A percentile compares a stretch with the other conserved stretches of the same genome.
phyloP scores from a whole-genome alignment of 1,140 invertebrate genomes.

The Macrotrachela quadricornifera region DNA sequence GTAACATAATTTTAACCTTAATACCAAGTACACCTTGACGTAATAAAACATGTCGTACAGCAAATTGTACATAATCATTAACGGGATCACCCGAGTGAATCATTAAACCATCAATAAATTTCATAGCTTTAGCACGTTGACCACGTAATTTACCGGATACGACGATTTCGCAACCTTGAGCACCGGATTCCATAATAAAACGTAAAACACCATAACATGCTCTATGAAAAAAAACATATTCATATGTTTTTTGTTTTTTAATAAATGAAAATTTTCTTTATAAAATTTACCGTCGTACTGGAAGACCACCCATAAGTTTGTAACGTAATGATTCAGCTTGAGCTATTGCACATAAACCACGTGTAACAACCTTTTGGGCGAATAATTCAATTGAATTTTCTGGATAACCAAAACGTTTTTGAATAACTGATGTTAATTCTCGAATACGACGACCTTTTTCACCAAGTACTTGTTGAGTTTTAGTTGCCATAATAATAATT shows the following conservation, averaged over 20 bases:
- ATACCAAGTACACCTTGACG: conserved; percentile 71
- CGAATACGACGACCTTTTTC: conserved; percentile 66
- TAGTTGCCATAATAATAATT: conserved; percentile 95
- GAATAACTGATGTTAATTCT: conserved; percentile 88
- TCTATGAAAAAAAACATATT: conserved; percentile 30
- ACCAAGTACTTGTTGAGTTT: conserved; percentile 80
- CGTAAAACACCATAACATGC: conserved; percentile 95
- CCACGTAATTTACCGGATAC: conserved; percentile 95
- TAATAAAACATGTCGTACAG: conserved; percentile 84
- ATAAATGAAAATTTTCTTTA: background rate
- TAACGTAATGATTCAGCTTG: conserved; percentile 95
- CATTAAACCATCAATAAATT: conserved; percentile 98
- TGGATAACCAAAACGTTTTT: conserved; percentile 87
- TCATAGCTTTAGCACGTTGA: conserved; percentile 98
- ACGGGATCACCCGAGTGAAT: conserved; percentile 97
- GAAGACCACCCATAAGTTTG: conserved; percentile 84
- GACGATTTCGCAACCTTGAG: conserved; percentile 84
- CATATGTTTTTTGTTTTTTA: too few species aligned
- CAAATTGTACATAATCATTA: conserved; percentile 91
- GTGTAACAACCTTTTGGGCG: conserved; percentile 89
- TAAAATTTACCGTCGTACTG: conserved; percentile 45
- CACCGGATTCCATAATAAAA: conserved; percentile 98
- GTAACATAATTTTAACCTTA: conserved; percentile 99
- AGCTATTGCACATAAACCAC: conserved; percentile 93
- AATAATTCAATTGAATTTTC: conserved; percentile 83